Evolutionary conservation across 2,888 invertebrate genomes (phyloP), one percentile per base, ranked within the genome.

Genomic region (Galeopsomyia nigrocyanea): DNA sequence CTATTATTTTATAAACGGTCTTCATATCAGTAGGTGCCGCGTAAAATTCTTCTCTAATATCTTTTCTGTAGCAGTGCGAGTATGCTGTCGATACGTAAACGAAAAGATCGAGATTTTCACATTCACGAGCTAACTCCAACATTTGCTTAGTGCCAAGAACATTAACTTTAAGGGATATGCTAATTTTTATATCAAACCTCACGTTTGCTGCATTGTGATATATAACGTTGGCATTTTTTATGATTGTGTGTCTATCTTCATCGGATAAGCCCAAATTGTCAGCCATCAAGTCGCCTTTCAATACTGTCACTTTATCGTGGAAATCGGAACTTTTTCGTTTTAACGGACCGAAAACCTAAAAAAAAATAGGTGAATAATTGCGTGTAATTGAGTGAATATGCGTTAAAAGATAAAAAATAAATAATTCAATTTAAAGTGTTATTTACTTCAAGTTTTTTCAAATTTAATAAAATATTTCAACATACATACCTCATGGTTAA

Each of bases 21-120:
- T 80, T 79, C 9, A 80, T n/a, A 58, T 80, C 79, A 0, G 63
- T 77, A 3, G 81, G 80, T 13, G 80, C 47, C 0, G 77, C 66
- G 65, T 82, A 82, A 76, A 80, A 80, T 55, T 76, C 75, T 14
- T 83, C 83, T 21, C 81, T 78, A 16, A 80, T 76, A n/a, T 74
- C 64, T 26, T 62, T 16, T 9, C 67, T 70, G 56, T 80, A 78
- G 56, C 74, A 75, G 53, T 81, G 80, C 0, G 82, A 79, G 62
- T 76, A 82, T 2, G 80, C 81, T 9, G 82, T 79, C 10, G 82
- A 82, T 6, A 82, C 67, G 61, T 82, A 81, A 9, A 78, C n/a
- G 49, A 81, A 83, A 7, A 76, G 66, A 21, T 69, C 31, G 0
- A 82, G 65, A 6, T 77, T 74, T 17, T 74, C 71, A 49, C 82